These are phyloP conservation scores for Lycaena phlaeas DNA, from an alignment of 2,888 invertebrate species.

Conservation along the genomic window DNA sequence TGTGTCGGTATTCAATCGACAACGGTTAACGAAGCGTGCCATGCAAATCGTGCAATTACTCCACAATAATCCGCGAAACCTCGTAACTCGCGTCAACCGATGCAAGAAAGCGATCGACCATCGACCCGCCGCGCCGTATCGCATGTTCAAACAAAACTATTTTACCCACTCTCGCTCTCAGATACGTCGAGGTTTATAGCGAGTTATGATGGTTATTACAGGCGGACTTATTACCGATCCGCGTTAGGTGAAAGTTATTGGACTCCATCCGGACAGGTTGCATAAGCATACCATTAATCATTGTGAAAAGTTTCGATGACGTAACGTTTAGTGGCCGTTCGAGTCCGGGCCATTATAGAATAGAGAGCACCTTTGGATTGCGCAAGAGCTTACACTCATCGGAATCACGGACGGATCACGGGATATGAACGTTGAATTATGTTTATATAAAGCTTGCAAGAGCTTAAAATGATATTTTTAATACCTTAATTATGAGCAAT, in stretches of 20 bases:
- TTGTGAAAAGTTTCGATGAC: slow-evolving; percentile 12
- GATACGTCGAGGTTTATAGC: slow-evolving; percentile 30
- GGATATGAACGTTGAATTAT: no score
- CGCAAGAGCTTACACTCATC: slow-evolving; percentile 7
- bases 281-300: slow-evolving; percentile 16
- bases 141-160: slow-evolving; percentile 58
- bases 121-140: slow-evolving; percentile 32
- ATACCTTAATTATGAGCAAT: no score
- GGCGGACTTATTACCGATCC: slow-evolving; percentile 42
- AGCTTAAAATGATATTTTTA: no score
- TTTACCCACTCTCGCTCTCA: slow-evolving; percentile 47
- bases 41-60: slow-evolving; percentile 8
- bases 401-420: no score
- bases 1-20: not conserved
- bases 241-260: slow-evolving; percentile 54
- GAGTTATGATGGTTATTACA: slow-evolving; percentile 47
- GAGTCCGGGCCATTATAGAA: slow-evolving; percentile 2
- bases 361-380: no score
- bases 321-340: slow-evolving; percentile 6
- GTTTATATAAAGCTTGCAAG: no score
- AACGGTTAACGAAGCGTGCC: slow-evolving; percentile 1
- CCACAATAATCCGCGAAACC: slow-evolving; percentile 6
- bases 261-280: slow-evolving; percentile 23
- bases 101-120: slow-evolving; percentile 43
- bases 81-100: not conserved